These are phyloP conservation scores for Cryptophagus acutangulus DNA, from an alignment of 2,888 invertebrate species.

Conservation along the genomic window DNA sequence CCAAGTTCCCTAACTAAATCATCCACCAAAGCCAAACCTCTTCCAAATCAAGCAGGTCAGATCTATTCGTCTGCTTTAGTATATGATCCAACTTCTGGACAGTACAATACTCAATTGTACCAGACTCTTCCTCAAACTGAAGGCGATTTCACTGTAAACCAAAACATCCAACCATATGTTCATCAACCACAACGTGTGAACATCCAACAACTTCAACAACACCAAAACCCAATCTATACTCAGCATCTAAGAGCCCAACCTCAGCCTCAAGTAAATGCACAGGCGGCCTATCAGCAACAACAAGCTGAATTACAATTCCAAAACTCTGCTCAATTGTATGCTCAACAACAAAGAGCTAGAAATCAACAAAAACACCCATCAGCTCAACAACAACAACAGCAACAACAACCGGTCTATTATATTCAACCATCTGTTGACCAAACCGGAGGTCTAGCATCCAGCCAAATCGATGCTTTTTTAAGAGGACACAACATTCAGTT, in stretches of 20 bases:
- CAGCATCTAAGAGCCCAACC: constrained; percentile 35
- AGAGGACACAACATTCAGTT: constrained; percentile 66
- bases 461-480: constrained; percentile 77
- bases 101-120: constrained; percentile 73
- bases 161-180: constrained; percentile 70
- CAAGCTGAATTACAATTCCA: constrained; percentile 60
- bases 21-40: constrained; percentile 40
- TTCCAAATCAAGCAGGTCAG: constrained; percentile 52
- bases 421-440: constrained; percentile 50
- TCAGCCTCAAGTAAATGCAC: no score
- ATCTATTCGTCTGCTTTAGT: constrained; percentile 74
- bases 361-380: constrained; percentile 43
- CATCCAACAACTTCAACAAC: constrained; percentile 57
- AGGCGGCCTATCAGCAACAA: constrained; percentile 55
- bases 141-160: constrained; percentile 67
- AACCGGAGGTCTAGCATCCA: constrained; percentile 49
- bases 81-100: constrained; percentile 70
- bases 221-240: constrained; percentile 51
- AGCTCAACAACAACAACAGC: constrained; percentile 42
- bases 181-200: constrained; percentile 49
- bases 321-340: constrained; percentile 52
- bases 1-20: constrained; percentile 45
- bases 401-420: constrained; percentile 54
- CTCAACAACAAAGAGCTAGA: constrained; percentile 49
- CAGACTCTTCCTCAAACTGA: constrained; percentile 70